Evolutionary conservation across 2,113 vertebrate species (phyloP).

Genomic region (Mus spicilegus): DNA sequence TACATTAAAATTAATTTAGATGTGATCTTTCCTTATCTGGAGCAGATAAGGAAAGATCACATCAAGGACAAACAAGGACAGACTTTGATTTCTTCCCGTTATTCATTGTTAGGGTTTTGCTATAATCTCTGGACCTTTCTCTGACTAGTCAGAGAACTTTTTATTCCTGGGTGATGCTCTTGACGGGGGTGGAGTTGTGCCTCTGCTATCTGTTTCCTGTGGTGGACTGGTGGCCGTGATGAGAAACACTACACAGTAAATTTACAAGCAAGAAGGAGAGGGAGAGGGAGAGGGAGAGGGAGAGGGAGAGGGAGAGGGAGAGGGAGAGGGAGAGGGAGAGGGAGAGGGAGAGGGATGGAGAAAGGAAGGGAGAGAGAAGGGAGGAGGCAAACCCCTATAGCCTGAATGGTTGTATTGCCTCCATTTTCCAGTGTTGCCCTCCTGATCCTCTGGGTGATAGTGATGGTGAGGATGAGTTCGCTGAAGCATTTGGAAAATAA

Average conservation of each 20-base stretch:
- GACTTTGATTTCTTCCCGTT: not conserved
- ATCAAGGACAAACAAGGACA: not conserved
- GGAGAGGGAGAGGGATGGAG: not conserved
- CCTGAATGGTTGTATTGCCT: not conserved
- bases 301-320: not conserved
- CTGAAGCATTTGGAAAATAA: not conserved
- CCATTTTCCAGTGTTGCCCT: not conserved
- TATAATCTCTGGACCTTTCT: conserved; percentile 34
- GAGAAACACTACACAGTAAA: not conserved
- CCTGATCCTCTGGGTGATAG: not conserved
- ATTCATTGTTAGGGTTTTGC: not conserved
- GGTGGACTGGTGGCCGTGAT: not conserved
- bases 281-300: not conserved
- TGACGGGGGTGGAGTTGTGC: not conserved
- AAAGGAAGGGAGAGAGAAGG: too few species aligned
- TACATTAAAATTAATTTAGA: not conserved
- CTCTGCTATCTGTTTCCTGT: not conserved
- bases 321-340: too few species aligned
- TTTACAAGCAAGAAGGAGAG: not conserved
- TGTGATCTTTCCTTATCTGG: too few species aligned
- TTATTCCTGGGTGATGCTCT: not conserved
- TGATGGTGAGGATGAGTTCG: too few species aligned
- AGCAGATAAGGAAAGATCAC: not conserved
- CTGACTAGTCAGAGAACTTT: conserved; percentile 10
- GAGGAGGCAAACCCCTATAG: not conserved